Conservation (phyloP, 2,888 invertebrate species). For the Perizoma affinitatum region DNA sequence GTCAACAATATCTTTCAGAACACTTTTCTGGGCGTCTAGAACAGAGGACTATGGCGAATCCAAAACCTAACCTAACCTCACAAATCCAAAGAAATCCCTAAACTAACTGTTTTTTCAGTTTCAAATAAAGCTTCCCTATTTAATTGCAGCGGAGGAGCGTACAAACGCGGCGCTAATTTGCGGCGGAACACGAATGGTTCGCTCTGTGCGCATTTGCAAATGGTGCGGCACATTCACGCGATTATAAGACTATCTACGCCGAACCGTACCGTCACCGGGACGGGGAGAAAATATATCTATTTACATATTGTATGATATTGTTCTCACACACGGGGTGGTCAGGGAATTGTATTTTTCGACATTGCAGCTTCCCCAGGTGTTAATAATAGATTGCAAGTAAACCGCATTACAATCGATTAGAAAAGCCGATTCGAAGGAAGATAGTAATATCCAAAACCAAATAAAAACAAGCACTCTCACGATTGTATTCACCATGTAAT, state of each 20-base stretch:
- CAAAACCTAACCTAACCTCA: slow-evolving; percentile 36
- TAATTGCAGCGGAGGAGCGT: slow-evolving; percentile 54
- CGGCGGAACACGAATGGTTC: slow-evolving; percentile 61
- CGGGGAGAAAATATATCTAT: no score
- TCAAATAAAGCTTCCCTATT: slow-evolving; percentile 46
- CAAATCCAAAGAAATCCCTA: slow-evolving; percentile 22
- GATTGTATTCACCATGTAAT: no score
- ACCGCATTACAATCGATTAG: no score
- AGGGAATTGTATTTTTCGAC: no score
- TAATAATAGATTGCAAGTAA: no score
- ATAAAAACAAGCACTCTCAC: no score
- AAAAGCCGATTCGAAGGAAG: no score
- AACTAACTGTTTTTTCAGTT: slow-evolving; percentile 27
- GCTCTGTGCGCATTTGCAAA: slow-evolving; percentile 70
- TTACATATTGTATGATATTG: no score
- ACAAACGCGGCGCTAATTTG: slow-evolving; percentile 62
- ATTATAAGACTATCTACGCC: slow-evolving; percentile 42
- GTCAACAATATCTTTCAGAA: slow-evolving; percentile 37
- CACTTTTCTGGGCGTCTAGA: slow-evolving; percentile 17
- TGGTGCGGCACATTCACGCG: slow-evolving; percentile 72
- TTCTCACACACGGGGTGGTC: no score
- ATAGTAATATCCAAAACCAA: no score
- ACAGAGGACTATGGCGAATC: slow-evolving; percentile 20
- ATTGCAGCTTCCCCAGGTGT: no score
- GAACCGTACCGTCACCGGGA: no score